Conservation (phyloP, 2,113 vertebrate genomes). For the Monopterus albus region DNA sequence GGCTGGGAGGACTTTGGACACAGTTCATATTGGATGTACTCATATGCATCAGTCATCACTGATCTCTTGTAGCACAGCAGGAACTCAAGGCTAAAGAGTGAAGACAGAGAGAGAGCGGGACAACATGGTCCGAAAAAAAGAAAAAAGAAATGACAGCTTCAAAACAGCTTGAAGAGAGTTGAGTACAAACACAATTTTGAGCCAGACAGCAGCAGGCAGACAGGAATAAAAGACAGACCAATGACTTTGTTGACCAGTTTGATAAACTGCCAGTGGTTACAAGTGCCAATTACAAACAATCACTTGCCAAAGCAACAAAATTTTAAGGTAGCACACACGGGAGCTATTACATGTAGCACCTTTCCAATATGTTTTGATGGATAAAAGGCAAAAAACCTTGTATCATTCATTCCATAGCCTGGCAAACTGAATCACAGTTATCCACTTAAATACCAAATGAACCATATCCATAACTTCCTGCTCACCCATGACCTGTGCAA, state of each 20-base stretch:
- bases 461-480: too few species aligned
- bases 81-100: slow-evolving; percentile 17
- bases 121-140: not conserved
- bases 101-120: not conserved
- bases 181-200: slow-evolving; percentile 25
- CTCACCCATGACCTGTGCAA: too few species aligned
- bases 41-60: slow-evolving; percentile 38
- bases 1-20: slow-evolving; percentile 53
- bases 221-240: slow-evolving; percentile 5
- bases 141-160: slow-evolving; percentile 23
- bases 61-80: slow-evolving; percentile 8
- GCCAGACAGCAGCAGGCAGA: slow-evolving; percentile 29
- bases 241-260: slow-evolving; percentile 26
- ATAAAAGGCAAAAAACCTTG: slow-evolving; percentile 25
- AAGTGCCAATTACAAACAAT: slow-evolving; percentile 21
- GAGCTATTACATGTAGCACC: slow-evolving; percentile 5
- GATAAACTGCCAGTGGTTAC: slow-evolving; percentile 30
- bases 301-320: slow-evolving; percentile 24
- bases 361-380: slow-evolving; percentile 31
- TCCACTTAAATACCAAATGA: too few species aligned
- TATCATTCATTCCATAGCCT: slow-evolving; percentile 11
- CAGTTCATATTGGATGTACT: slow-evolving; percentile 26
- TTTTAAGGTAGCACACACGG: slow-evolving; percentile 19
- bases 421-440: slow-evolving; percentile 16
- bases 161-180: slow-evolving; percentile 36